Conservation (phyloP, 2,113 vertebrate genomes). For the Clarias magur region DNA sequence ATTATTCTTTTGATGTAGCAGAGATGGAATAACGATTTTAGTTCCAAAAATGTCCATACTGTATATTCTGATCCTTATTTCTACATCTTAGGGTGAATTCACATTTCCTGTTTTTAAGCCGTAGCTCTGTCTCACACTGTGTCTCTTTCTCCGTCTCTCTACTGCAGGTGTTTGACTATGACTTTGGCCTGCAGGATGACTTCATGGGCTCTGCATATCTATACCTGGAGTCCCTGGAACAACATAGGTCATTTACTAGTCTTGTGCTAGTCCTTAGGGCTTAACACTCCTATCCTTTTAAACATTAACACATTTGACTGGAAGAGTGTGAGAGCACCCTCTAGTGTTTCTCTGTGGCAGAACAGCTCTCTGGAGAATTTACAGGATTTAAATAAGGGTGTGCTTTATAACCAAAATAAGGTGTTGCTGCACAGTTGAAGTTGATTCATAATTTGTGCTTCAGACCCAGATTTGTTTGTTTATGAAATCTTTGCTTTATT, state of each 20-base stretch:
- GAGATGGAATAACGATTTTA: background rate
- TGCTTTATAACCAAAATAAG: background rate
- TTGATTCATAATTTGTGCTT: background rate
- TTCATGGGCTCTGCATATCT: slow-evolving; percentile 96
- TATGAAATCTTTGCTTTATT: background rate
- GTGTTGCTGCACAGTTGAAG: background rate
- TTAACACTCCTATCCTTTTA: background rate
- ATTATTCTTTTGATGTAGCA: background rate
- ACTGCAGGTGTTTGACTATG: slow-evolving; percentile 95
- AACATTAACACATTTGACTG: background rate
- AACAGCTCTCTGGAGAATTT: slow-evolving; percentile 28
- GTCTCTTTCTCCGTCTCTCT: slow-evolving; percentile 31
- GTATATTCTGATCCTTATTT: no score
- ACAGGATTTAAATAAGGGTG: background rate
- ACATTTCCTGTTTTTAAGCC: background rate
- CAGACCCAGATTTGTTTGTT: background rate
- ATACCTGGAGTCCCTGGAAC: slow-evolving; percentile 86
- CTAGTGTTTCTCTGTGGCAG: slow-evolving; percentile 55
- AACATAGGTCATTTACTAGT: slow-evolving; percentile 79
- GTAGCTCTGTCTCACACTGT: background rate
- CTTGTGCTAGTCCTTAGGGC: background rate
- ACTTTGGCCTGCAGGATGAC: slow-evolving; percentile 97
- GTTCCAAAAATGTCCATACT: no score
- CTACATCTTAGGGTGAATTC: background rate
- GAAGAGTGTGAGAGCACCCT: slow-evolving; percentile 45